Conservation (phyloP, 1,140 invertebrate species). For the Drosophila sturtevanti region DNA sequence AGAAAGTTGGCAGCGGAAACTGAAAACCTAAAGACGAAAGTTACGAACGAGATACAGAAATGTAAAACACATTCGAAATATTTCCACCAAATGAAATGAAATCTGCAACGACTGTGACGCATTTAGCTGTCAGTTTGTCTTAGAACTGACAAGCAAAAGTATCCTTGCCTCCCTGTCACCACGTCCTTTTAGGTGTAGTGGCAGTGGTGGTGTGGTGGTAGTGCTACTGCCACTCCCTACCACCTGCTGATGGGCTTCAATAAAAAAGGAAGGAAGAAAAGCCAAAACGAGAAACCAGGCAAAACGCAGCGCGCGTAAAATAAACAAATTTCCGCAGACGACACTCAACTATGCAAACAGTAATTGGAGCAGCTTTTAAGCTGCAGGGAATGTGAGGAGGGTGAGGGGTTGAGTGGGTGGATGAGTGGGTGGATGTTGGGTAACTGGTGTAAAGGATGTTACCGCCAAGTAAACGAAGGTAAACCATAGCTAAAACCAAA, state of each 20-base stretch:
- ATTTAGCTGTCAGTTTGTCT: slow-evolving; percentile 77
- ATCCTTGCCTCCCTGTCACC: slow-evolving; percentile 25
- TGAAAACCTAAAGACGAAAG: slow-evolving; percentile 29
- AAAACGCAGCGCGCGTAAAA: slow-evolving; percentile 77
- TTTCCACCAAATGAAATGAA: slow-evolving; percentile 65
- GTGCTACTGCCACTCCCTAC: slow-evolving; percentile 15
- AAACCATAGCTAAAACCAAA: slow-evolving; percentile 64
- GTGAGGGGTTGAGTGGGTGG: neutral
- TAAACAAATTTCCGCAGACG: slow-evolving; percentile 79
- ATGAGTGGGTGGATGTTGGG: neutral
- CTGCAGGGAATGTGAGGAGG: slow-evolving; percentile 13
- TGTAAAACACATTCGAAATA: slow-evolving; percentile 62
- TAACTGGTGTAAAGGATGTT: slow-evolving; percentile 16
- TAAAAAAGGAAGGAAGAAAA: slow-evolving; percentile 39
- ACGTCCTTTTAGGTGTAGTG: slow-evolving; percentile 10
- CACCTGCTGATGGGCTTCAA: slow-evolving; percentile 16
- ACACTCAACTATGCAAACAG: slow-evolving; percentile 79
- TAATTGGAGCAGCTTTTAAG: slow-evolving; percentile 72
- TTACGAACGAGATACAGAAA: slow-evolving; percentile 31
- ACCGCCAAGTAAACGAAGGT: slow-evolving; percentile 49
- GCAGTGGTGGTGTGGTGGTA: neutral
- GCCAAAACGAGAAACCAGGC: slow-evolving; percentile 29
- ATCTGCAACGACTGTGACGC: slow-evolving; percentile 72
- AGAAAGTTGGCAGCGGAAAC: slow-evolving; percentile 26
- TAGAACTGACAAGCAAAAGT: slow-evolving; percentile 49